Evolutionary conservation across 1,140 invertebrate genomes (phyloP), one percentile per base, ranked within the genome.

Genomic region (Brachionus rubens): DNA sequence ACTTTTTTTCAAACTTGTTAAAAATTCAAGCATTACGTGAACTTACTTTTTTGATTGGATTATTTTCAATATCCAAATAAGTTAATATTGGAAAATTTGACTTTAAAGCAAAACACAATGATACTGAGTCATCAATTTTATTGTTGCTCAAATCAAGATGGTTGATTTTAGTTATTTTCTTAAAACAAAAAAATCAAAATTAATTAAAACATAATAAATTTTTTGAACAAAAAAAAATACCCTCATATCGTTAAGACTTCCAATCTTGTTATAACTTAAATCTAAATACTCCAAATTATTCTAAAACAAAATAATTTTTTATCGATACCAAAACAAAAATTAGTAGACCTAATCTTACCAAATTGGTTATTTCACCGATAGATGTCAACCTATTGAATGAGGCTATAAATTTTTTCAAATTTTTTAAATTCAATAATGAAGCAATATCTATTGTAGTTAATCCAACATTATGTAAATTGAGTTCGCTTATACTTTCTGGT

Each of bases 251-350:
- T 41, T 24, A 0, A 72, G 12, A 3, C 24, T 12, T 36, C 33
- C 10, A 43, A 84, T 82, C 65, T 82, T 82, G 77, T 84, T 84
- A 67, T 82, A 83, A 75, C 83, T 83, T 16, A 81, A 82, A 82
- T 84, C 83, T 36, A 84, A 36, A 54, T 79, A 75, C 67, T 79
- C 78, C 33, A 79, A 43, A 50, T 70, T 70, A 56, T 59, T 72
- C 68, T 72, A 68, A 67, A 28, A 26, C 16, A 19, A 62, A 41
- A 14, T 12, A n/a, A 16, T 36, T 56, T 33, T 16, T n/a, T n/a
- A n/a, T n/a, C n/a, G n/a, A n/a, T n/a, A n/a, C n/a, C n/a, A n/a
- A n/a, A n/a, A n/a, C n/a, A n/a, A n/a, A 16, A 14, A 46, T 1
- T 5, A 46, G n/a, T 30, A 48, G 19, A 77, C 3, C 16, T 24